phyloP scores from a whole-genome alignment of 2,888 invertebrate genomes.

The Cephus runcator region DNA sequence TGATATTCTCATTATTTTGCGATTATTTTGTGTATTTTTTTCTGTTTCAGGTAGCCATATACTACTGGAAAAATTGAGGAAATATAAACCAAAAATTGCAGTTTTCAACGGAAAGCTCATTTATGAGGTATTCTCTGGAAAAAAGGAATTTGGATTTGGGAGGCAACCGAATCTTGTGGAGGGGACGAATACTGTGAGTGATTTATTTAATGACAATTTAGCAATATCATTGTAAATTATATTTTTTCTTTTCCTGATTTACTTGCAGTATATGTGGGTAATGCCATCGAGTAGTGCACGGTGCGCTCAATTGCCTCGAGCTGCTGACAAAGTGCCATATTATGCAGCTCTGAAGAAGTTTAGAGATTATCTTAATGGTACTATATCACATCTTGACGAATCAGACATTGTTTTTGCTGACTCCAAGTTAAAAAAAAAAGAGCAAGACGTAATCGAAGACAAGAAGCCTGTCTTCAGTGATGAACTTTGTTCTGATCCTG shows the following conservation, averaged over 20 bases:
- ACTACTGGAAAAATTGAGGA: constrained; percentile 88
- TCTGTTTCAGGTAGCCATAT: constrained; percentile 76
- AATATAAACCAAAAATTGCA: constrained; percentile 95
- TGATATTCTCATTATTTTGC: background rate
- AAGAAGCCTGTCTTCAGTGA: constrained; percentile 51
- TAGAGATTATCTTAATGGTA: constrained; percentile 91
- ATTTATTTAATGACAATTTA: constrained; percentile 14
- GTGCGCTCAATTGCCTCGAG: constrained; percentile 96
- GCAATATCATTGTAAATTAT: background rate
- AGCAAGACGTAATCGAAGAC: constrained; percentile 51
- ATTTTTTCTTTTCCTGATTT: background rate
- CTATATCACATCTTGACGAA: constrained; percentile 85
- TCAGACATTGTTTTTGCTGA: constrained; percentile 87
- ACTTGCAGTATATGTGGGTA: constrained; percentile 93
- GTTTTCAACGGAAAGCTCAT: constrained; percentile 99
- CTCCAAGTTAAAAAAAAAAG: constrained; percentile 72
- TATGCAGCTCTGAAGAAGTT: constrained; percentile 96
- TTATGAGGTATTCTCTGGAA: constrained; percentile 96
- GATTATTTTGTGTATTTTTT: constrained; percentile 11
- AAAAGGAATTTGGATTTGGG: constrained; percentile 97
- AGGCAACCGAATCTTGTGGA: constrained; percentile 94
- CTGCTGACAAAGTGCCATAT: constrained; percentile 98
- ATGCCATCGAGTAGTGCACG: constrained; percentile 98
- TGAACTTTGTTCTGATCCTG: constrained; percentile 51
- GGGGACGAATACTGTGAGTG: constrained; percentile 93